Evolutionary conservation across 92 coral and sea anemone species (phyloP), one percentile per base, ranked within the genome.

Genomic region (Ricordea florida): DNA sequence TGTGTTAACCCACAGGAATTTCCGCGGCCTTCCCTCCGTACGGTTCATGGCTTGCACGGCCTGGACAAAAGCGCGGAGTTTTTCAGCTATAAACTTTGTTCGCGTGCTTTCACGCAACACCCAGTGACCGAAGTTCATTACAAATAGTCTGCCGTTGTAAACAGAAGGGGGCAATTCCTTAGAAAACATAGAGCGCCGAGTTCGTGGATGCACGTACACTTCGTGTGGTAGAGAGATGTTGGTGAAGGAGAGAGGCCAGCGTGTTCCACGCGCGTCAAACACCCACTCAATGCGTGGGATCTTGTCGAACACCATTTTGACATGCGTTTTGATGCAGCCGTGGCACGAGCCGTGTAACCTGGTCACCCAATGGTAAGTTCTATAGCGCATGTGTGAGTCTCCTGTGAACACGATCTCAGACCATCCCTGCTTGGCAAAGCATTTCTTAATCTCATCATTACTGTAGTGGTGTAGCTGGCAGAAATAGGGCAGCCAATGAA

Each of bases 231-330:
- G 36, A 25, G 85, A 64, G 29, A 94, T 87, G 58, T 93, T 79
- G 10, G 92, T 73, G 74, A 94, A 94, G 8, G 97, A 85, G 63
- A 90, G 88, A 2, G 98, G 97, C 98, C 98, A 94, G 33, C 98
- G 88, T 11, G 98, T 94, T 4, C 98, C 98, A 42, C 98, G 93
- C 33, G 98, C 98, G 63, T 94, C 98, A 71, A 94, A 94, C 66
- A 94, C 87, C 98, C 98, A 94, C 66, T 94, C 98, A 15, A 94
- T 88, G 30, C 97, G 92, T 21, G 98, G 98, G 18, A 94, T 93
- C 66, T 90, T 93, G 75, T 89, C 93, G 56, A 94, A 94, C 11
- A 87, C 92, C 89, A 90, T 88, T 56, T 91, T 88, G 36, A 94
- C 85, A 83, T 92, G 92, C 5, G 97, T 94, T 64, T 94, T 94